Conservation (phyloP, 2,888 invertebrate genomes). For the Loripinus fragilis region DNA sequence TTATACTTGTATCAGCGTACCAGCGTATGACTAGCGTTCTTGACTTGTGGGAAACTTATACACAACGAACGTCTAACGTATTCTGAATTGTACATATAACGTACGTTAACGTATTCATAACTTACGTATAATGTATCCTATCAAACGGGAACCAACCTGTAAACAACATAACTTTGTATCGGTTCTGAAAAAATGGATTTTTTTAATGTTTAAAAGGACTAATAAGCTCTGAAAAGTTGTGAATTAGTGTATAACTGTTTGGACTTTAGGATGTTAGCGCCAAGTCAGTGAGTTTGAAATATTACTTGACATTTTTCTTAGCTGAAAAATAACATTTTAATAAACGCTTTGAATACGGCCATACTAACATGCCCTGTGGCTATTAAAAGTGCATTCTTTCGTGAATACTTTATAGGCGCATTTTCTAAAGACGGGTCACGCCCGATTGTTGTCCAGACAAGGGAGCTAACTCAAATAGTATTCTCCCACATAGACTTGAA, state of each 20-base stretch:
- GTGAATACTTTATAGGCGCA: not conserved
- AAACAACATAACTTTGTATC: too few species aligned
- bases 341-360: not conserved
- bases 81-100: too few species aligned
- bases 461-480: not conserved
- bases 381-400: not conserved
- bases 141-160: too few species aligned
- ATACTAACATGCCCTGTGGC: not conserved
- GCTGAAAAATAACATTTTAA: not conserved
- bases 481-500: not conserved
- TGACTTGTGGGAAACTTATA: too few species aligned
- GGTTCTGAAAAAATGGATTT: too few species aligned
- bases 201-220: too few species aligned
- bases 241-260: not conserved
- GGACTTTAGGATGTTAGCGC: not conserved
- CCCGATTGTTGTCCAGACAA: slow-evolving; percentile 5
- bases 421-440: slow-evolving; percentile 6
- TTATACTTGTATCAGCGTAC: too few species aligned
- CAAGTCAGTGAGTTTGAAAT: not conserved
- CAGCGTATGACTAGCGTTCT: too few species aligned
- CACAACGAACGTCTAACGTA: too few species aligned
- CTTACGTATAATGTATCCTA: too few species aligned
- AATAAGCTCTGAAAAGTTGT: too few species aligned
- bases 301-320: not conserved
- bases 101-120: too few species aligned